phyloP scores from a whole-genome alignment of 1,140 invertebrate species.

The Rhopalosiphum maidis region DNA sequence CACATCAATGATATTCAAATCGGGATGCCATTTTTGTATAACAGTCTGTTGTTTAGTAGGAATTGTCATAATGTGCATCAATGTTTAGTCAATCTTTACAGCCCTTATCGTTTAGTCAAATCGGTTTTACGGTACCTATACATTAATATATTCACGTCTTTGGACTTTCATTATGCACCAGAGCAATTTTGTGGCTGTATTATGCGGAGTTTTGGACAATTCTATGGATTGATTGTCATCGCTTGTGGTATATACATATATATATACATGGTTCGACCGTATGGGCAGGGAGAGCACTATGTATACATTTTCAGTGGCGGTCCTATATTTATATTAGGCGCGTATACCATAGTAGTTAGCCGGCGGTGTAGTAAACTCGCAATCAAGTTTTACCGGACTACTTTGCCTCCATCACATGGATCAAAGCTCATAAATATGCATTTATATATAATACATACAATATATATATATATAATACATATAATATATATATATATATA shows the following conservation, averaged over 20 bases:
- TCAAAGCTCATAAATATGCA: slow-evolving; percentile 35
- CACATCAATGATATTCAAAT: neutral
- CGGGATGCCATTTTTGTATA: neutral
- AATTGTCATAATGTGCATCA: too few relatives aligned
- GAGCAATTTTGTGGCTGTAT: neutral
- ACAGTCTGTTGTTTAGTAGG: neutral
- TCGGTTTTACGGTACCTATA: neutral
- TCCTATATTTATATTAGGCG: neutral
- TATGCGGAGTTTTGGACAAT: neutral
- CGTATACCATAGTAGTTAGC: neutral
- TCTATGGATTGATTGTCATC: neutral
- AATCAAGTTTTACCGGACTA: slow-evolving; percentile 27
- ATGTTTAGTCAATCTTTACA: neutral
- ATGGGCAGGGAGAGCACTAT: neutral
- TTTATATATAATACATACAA: neutral
- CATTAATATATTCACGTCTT: neutral
- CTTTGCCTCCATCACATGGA: neutral
- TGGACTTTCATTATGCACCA: neutral
- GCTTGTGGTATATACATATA: neutral
- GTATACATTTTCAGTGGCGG: neutral
- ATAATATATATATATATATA: neutral
- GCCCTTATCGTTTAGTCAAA: neutral
- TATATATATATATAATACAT: neutral
- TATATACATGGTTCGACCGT: neutral
- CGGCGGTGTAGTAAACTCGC: neutral